These are phyloP conservation scores for Phaethon lepturus DNA, from an alignment of 2,113 vertebrate genomes.

Conservation along the genomic window DNA sequence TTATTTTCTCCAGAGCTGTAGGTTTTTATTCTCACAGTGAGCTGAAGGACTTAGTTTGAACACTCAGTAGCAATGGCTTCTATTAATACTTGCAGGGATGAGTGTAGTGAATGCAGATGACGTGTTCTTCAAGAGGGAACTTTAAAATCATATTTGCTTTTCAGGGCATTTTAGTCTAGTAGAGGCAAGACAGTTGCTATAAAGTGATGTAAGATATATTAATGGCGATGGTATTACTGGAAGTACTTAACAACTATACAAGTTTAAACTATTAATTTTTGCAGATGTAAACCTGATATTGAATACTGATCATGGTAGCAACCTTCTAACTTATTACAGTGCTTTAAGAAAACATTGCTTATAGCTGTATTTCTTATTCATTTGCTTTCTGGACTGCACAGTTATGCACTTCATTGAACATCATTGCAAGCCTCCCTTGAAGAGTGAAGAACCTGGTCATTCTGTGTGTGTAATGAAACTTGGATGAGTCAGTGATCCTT, in stretches of 20 bases:
- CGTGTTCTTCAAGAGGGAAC: background rate
- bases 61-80: background rate
- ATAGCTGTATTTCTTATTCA: background rate
- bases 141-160: background rate
- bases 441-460: background rate
- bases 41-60: background rate
- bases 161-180: background rate
- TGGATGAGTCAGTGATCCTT: background rate
- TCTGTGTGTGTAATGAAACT: background rate
- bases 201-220: background rate
- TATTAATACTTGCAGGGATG: background rate
- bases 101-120: background rate
- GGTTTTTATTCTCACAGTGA: background rate
- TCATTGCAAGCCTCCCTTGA: background rate
- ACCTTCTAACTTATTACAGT: background rate
- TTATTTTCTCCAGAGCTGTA: slow-evolving; percentile 2
- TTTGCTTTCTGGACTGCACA: background rate
- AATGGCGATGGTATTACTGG: background rate
- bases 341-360: background rate
- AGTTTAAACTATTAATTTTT: background rate
- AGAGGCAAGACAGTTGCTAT: background rate
- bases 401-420: background rate
- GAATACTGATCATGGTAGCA: background rate
- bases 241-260: background rate
- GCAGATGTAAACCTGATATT: background rate